Percentiles rank a stretch among this genome's conserved stretches.
These are phyloP conservation scores for Lottia gigantea DNA, from an alignment of 2,888 invertebrate genomes.

Conservation along the genomic window DNA sequence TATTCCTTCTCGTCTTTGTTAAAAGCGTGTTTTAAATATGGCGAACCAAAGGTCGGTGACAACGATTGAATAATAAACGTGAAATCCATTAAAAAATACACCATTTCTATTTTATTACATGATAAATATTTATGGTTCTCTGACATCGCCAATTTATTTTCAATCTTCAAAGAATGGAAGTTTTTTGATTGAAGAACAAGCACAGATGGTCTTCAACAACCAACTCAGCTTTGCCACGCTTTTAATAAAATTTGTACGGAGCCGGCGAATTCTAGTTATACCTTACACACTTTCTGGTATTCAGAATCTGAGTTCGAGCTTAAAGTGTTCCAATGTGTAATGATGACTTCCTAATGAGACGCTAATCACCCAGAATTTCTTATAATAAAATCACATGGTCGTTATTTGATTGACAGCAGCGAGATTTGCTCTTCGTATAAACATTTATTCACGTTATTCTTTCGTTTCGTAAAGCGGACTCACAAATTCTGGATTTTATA, in stretches of 20 bases:
- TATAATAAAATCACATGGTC: constrained; percentile 1
- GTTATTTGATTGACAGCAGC: background rate
- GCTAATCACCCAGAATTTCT: constrained; percentile 1
- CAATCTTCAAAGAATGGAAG: background rate
- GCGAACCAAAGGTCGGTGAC: background rate
- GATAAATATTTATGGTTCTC: constrained; percentile 6
- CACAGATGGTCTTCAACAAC: constrained; percentile 2
- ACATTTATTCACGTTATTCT: too few relatives aligned
- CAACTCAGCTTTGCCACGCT: background rate
- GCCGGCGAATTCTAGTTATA: background rate
- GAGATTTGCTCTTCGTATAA: too few relatives aligned
- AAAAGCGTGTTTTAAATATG: too few relatives aligned
- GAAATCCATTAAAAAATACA: background rate
- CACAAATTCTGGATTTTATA: too few relatives aligned
- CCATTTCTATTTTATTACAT: constrained; percentile 6
- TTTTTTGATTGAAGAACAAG: background rate
- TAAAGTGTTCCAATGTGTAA: background rate
- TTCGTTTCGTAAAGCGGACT: too few relatives aligned
- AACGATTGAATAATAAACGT: constrained; percentile 8
- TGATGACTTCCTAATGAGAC: constrained; percentile 5
- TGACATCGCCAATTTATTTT: background rate
- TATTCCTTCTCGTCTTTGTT: too few relatives aligned
- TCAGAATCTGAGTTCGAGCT: background rate
- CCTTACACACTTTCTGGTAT: constrained; percentile 6
- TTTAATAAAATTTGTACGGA: too few relatives aligned